Percentiles rank a stretch among this genome's conserved stretches.
phyloP scores from a whole-genome alignment of 2,797 vertebrate species.

The Enteromius viviparus region DNA sequence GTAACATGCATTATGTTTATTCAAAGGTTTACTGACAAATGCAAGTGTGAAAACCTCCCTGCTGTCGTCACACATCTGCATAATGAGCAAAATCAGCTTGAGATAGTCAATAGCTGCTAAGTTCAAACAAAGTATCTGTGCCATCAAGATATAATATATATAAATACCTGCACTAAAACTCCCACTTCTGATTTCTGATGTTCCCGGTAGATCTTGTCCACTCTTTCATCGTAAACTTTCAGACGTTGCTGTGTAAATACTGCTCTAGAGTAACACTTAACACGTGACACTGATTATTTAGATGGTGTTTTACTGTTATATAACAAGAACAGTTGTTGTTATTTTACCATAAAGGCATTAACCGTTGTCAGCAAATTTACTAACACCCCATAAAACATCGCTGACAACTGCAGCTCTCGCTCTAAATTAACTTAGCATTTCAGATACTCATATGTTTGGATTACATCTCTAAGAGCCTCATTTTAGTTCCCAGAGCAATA shows the following conservation, averaged over 20 bases:
- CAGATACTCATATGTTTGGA: constrained; percentile 11
- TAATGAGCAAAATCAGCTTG: not conserved
- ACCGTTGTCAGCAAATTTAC: not conserved
- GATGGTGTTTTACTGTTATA: not conserved
- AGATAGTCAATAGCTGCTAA: not conserved
- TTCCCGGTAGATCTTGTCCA: not conserved
- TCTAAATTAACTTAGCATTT: constrained; percentile 32
- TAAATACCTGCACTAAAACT: too few species aligned
- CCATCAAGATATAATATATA: not conserved
- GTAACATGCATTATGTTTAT: not conserved
- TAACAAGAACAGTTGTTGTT: not conserved
- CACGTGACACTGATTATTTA: not conserved
- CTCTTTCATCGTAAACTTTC: not conserved
- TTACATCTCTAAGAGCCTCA: constrained; percentile 26
- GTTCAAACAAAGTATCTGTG: not conserved
- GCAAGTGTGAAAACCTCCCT: not conserved
- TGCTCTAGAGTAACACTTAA: not conserved
- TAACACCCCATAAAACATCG: not conserved
- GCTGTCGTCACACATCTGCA: not conserved
- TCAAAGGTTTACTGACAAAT: not conserved
- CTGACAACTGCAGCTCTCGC: constrained; percentile 4
- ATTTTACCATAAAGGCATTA: constrained; percentile 16
- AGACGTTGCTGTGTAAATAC: not conserved
- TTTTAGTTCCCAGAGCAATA: constrained; percentile 26
- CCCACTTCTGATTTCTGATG: not conserved